Conservation (phyloP, 2,113 vertebrate species). For the Syngnathus scovelli region DNA sequence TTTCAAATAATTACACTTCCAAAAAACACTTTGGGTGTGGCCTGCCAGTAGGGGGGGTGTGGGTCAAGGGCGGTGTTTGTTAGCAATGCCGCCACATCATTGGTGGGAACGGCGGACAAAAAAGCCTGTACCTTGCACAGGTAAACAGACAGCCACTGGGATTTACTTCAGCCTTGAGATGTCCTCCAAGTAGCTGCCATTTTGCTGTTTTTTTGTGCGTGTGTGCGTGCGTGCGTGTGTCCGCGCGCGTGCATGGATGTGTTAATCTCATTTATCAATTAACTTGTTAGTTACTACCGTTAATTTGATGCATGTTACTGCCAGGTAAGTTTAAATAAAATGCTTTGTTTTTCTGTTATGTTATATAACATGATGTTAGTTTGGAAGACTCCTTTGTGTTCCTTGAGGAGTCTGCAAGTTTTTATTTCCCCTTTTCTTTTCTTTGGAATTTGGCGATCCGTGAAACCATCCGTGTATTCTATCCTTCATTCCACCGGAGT, state of each 20-base stretch:
- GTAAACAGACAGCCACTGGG: conserved; percentile 58
- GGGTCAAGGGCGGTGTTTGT: conserved; percentile 35
- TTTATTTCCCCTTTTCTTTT: background rate
- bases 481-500: conserved; percentile 99
- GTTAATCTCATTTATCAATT: background rate
- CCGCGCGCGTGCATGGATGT: background rate
- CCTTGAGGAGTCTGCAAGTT: background rate
- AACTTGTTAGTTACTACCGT: background rate
- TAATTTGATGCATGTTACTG: conserved; percentile 5
- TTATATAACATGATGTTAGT: background rate
- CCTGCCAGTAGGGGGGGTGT: conserved; percentile 13
- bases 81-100: conserved; percentile 44
- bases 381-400: background rate
- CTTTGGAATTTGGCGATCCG: background rate
- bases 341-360: background rate
- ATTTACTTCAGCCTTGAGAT: conserved; percentile 34
- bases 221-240: too few species aligned
- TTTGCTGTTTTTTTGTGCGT: background rate
- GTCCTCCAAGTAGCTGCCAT: background rate
- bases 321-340: conserved; percentile 21
- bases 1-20: background rate
- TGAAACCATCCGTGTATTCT: conserved; percentile 77
- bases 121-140: conserved; percentile 66
- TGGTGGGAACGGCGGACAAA: conserved; percentile 66
- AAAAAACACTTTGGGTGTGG: conserved; percentile 53